phyloP scores from a whole-genome alignment of 2,113 vertebrate genomes.

The Dunckerocampus dactyliophorus region DNA sequence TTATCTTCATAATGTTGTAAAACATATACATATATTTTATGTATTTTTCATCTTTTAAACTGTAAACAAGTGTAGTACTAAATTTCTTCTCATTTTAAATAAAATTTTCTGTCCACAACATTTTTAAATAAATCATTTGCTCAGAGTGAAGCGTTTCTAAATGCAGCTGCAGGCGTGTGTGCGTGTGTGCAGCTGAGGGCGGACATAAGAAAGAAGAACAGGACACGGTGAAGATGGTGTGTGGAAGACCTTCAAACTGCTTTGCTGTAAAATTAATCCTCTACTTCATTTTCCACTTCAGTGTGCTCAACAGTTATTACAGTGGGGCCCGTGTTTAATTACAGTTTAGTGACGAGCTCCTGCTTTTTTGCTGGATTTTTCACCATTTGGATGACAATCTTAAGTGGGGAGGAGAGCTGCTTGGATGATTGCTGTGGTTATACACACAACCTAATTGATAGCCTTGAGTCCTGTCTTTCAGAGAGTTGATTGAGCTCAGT shows the following conservation, averaged over 20 bases:
- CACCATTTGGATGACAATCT: neutral
- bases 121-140: constrained; percentile 1
- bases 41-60: too few relatives aligned
- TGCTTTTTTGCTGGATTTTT: neutral
- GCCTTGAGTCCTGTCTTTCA: neutral
- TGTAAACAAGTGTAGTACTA: too few relatives aligned
- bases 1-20: too few relatives aligned
- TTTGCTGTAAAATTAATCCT: constrained; percentile 5
- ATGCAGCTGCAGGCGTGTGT: neutral
- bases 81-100: too few relatives aligned
- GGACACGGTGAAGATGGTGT: neutral
- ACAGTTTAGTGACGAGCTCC: neutral
- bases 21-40: too few relatives aligned
- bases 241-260: neutral
- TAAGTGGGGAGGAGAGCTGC: too few relatives aligned
- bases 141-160: neutral
- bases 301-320: neutral
- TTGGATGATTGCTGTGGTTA: too few relatives aligned
- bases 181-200: neutral
- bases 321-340: neutral
- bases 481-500: neutral
- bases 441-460: neutral
- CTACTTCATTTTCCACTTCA: constrained; percentile 5
- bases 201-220: neutral
- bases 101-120: neutral